A percentile compares a stretch with the other conserved stretches of the same genome.
Conservation (phyloP, 1,140 invertebrate genomes). For the Chelonus insularis region DNA sequence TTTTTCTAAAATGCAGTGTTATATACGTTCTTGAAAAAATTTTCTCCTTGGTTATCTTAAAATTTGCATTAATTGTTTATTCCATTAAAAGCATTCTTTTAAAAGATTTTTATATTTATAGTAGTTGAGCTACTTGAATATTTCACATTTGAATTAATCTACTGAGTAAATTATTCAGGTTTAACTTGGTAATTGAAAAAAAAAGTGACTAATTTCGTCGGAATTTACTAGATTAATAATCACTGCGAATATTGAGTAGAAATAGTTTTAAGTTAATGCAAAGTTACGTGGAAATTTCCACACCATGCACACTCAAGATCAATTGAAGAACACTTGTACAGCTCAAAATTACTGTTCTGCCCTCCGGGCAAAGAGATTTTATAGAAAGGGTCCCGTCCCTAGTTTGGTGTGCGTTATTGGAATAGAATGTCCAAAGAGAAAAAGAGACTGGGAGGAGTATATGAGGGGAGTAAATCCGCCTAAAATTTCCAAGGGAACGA, state of each 20-base stretch:
- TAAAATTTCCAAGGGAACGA: background rate
- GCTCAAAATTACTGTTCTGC: constrained; percentile 34
- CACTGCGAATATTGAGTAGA: background rate
- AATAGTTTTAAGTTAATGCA: background rate
- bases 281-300: constrained; percentile 15
- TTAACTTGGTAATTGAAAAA: too few species aligned
- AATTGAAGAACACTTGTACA: constrained; percentile 6
- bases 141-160: too few species aligned
- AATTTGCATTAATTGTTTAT: too few species aligned
- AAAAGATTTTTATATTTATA: too few species aligned
- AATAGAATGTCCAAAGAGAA: constrained; percentile 11
- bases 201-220: too few species aligned
- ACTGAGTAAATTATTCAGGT: too few species aligned
- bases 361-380: constrained; percentile 28
- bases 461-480: background rate
- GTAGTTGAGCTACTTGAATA: too few species aligned
- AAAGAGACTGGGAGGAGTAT: constrained; percentile 2
- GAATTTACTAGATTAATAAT: too few species aligned
- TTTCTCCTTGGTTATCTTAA: too few species aligned
- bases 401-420: constrained; percentile 20
- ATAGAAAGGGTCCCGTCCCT: background rate
- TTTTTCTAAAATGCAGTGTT: too few species aligned
- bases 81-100: too few species aligned
- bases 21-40: too few species aligned
- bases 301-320: constrained; percentile 4